Conservation (phyloP, 2,797 vertebrate species). For the Rhyacichthys aspro region DNA sequence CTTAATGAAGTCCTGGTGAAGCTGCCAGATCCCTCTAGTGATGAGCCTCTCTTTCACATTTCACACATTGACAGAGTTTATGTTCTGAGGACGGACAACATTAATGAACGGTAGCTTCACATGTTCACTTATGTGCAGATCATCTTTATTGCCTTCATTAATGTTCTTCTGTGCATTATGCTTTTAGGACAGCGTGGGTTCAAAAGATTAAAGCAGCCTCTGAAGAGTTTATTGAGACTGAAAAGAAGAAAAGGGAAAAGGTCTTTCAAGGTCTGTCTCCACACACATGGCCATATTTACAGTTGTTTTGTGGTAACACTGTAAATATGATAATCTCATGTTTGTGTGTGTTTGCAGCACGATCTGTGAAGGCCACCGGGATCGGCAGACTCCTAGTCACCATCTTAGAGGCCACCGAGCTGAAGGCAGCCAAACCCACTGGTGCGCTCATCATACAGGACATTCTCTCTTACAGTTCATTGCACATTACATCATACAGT, state of each 20-base stretch:
- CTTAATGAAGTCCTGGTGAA: conserved; percentile 97
- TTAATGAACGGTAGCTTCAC: conserved; percentile 88
- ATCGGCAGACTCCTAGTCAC: conserved; percentile 94
- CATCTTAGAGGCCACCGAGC: conserved; percentile 91
- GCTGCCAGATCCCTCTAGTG: conserved; percentile 92
- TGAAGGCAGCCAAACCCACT: conserved; percentile 90
- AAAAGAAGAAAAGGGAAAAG: conserved; percentile 94
- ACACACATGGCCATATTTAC: background rate
- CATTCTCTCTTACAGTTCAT: background rate
- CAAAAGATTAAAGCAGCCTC: conserved; percentile 97
- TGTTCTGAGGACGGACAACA: conserved; percentile 90
- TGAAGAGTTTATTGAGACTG: conserved; percentile 92
- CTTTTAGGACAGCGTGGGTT: conserved; percentile 92
- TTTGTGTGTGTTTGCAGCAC: conserved; percentile 74
- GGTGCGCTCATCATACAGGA: conserved; percentile 70
- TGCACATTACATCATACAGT: conserved; percentile 7
- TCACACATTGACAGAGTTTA: conserved; percentile 97
- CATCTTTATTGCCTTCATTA: background rate
- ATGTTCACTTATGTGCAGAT: background rate
- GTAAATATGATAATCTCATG: background rate
- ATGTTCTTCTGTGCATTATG: conserved; percentile 10
- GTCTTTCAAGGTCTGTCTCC: conserved; percentile 90
- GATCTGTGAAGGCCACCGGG: conserved; percentile 89
- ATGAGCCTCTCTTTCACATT: conserved; percentile 95
- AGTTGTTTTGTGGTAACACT: background rate